These are phyloP conservation scores for Phyllostomus hastatus DNA, from an alignment of 2,113 vertebrate genomes.

Conservation along the genomic window DNA sequence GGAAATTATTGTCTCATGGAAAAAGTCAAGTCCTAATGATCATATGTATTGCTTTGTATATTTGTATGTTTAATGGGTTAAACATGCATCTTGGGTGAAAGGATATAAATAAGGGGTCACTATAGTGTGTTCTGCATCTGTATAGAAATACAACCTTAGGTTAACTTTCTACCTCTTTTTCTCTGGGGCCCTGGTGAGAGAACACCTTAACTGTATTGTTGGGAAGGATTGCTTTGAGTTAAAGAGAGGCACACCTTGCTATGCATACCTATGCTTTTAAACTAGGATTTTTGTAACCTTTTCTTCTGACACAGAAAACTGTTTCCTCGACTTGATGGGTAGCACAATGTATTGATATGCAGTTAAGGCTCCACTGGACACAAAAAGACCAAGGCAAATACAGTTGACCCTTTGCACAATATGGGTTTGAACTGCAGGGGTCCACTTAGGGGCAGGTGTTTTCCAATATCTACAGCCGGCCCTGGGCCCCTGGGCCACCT, in stretches of 20 bases:
- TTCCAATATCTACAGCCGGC: not conserved
- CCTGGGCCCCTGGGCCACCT: not conserved
- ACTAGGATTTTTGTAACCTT: not conserved
- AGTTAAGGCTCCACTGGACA: not conserved
- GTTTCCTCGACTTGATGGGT: not conserved
- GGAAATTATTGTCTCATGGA: not conserved
- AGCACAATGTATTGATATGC: accelerated
- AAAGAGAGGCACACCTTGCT: not conserved
- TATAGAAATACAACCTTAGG: not conserved
- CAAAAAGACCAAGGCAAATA: not conserved
- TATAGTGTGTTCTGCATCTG: not conserved
- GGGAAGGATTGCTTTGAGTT: no score
- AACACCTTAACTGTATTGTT: not conserved
- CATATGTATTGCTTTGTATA: not conserved
- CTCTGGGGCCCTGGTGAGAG: not conserved
- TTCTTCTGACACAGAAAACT: not conserved
- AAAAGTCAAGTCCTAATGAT: not conserved
- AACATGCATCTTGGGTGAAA: not conserved
- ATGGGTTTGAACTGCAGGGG: not conserved
- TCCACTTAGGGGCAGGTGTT: not conserved
- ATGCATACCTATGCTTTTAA: not conserved
- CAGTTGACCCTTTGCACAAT: not conserved
- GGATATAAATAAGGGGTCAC: not conserved
- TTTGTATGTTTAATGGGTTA: not conserved
- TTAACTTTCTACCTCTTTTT: not conserved